Conservation (phyloP, 2,113 vertebrate genomes). For the Cariama cristata region DNA sequence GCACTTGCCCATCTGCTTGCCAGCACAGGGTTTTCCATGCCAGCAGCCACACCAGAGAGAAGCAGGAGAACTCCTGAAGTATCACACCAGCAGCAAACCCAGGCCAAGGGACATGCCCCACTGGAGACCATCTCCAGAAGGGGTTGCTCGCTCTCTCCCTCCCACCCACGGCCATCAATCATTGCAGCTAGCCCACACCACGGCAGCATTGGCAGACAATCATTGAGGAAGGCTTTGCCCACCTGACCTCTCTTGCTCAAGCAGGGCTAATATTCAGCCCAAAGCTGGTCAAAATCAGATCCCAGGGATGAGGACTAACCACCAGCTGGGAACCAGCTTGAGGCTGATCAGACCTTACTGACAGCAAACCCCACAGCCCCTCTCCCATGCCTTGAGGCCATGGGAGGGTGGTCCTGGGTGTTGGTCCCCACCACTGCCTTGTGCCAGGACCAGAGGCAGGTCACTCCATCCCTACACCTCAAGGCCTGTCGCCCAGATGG, state of each 20-base stretch:
- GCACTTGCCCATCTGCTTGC: background rate
- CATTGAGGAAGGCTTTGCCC: background rate
- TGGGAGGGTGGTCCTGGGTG: background rate
- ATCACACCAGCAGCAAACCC: background rate
- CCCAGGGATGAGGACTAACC: background rate
- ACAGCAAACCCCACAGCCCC: background rate
- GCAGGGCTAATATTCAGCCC: background rate
- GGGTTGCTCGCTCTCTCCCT: background rate
- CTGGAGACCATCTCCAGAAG: background rate
- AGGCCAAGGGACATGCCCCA: background rate
- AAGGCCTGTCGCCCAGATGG: background rate
- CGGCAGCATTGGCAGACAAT: fast-evolving
- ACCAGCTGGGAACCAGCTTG: background rate
- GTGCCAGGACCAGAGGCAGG: background rate
- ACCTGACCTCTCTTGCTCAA: background rate
- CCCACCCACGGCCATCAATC: fast-evolving
- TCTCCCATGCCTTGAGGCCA: background rate
- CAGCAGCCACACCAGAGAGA: background rate
- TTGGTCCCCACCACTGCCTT: background rate
- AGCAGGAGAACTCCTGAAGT: background rate
- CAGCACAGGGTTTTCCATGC: too few relatives aligned
- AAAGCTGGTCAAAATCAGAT: background rate
- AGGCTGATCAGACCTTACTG: background rate
- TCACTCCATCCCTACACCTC: background rate
- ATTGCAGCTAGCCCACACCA: background rate